Evolutionary conservation across 2,888 invertebrate genomes (phyloP).

Genomic region (Temnothorax ravouxi): DNA sequence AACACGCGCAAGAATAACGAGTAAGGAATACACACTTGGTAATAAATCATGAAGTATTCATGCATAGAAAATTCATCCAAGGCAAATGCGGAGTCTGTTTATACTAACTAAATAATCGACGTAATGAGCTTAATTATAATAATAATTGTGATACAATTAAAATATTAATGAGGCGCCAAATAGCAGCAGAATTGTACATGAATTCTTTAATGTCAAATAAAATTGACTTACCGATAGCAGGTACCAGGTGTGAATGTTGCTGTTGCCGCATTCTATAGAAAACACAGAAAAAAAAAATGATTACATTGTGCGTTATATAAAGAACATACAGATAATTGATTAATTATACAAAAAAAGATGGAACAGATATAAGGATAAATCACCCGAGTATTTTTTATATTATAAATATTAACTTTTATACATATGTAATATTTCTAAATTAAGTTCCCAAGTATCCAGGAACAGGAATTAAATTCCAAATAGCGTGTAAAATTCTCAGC

Average conservation of each 20-base stretch:
- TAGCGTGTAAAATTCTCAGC: background rate
- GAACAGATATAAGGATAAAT: background rate
- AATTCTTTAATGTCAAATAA: background rate
- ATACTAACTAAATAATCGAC: conserved; percentile 66
- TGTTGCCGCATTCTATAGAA: conserved; percentile 18
- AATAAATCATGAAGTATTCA: conserved; percentile 23
- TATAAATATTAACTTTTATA: conserved; percentile 6
- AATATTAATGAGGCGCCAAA: conserved; percentile 4
- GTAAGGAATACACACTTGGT: conserved; percentile 32
- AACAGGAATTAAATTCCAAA: background rate
- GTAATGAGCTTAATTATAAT: conserved; percentile 4
- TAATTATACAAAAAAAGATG: background rate
- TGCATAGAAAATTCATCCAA: conserved; percentile 21
- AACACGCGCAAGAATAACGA: conserved; percentile 28
- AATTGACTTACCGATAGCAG: conserved; percentile 23
- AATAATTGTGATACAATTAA: conserved; percentile 23
- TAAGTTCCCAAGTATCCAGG: conserved; percentile 10
- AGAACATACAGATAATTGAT: background rate
- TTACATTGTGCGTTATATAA: background rate
- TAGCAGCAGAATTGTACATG: conserved; percentile 5
- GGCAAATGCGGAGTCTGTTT: conserved; percentile 76
- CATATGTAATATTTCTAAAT: background rate
- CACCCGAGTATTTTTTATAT: background rate
- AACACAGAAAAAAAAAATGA: background rate
- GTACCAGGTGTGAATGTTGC: conserved; percentile 21